Conservation (phyloP, 2,113 vertebrate species). For the Labeo catla region DNA sequence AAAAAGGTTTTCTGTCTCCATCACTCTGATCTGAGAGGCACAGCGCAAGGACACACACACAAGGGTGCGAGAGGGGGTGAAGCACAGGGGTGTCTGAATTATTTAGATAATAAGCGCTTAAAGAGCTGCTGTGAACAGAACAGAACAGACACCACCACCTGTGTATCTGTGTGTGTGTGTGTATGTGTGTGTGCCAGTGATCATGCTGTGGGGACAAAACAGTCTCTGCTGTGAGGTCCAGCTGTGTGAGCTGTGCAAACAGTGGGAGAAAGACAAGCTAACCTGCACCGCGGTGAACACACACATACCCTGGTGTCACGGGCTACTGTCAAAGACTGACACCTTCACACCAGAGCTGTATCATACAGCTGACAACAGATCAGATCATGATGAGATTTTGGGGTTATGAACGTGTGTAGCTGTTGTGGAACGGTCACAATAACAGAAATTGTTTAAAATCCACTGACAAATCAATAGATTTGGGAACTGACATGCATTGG, state of each 20-base stretch:
- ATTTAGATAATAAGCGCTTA: slow-evolving; percentile 47
- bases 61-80: background rate
- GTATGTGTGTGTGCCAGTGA: slow-evolving; percentile 38
- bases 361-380: slow-evolving; percentile 1
- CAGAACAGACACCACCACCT: slow-evolving; percentile 18
- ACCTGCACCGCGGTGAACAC: background rate
- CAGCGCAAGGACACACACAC: background rate
- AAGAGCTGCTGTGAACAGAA: slow-evolving; percentile 50
- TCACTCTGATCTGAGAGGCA: slow-evolving; percentile 34
- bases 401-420: background rate
- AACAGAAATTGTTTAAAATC: background rate
- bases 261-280: slow-evolving; percentile 43
- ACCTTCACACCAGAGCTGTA: background rate
- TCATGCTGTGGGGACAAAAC: slow-evolving; percentile 40
- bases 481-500: background rate
- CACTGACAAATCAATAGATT: background rate
- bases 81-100: slow-evolving; percentile 42
- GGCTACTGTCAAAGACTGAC: background rate
- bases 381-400: background rate
- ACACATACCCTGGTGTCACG: background rate
- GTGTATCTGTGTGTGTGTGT: slow-evolving; percentile 15
- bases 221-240: slow-evolving; percentile 45
- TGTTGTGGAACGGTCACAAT: background rate
- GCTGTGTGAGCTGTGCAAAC: slow-evolving; percentile 50
- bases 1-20: background rate